Percentiles rank a stretch among this genome's conserved stretches.
These are phyloP conservation scores for Anableps anableps DNA, from an alignment of 2,797 vertebrate species.

Conservation along the genomic window DNA sequence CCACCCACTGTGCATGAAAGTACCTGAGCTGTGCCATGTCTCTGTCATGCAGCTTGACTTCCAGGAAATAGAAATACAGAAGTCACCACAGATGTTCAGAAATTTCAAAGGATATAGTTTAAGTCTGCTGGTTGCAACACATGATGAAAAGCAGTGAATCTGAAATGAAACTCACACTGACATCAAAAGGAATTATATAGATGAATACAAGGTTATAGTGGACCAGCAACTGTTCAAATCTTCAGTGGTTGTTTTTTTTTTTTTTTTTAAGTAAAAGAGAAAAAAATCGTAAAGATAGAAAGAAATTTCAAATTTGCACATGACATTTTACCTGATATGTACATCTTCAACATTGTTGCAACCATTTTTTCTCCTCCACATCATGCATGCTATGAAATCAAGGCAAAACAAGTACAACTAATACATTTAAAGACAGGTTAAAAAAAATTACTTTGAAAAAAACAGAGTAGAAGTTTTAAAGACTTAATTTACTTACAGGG, in stretches of 20 bases:
- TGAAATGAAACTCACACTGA: neutral
- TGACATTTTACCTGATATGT: neutral
- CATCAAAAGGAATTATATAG: neutral
- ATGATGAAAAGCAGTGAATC: neutral
- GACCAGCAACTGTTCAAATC: neutral
- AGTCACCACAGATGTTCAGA: neutral
- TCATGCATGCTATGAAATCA: neutral
- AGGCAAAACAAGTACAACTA: no score
- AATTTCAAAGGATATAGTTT: neutral
- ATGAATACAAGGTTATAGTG: neutral
- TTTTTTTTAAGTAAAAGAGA: neutral
- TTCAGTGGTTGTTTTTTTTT: neutral
- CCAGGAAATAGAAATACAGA: neutral
- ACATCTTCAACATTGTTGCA: neutral
- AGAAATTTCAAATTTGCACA: neutral
- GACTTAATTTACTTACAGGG: neutral
- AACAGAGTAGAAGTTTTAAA: neutral
- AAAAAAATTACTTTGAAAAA: neutral
- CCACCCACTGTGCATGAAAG: conserved; percentile 7
- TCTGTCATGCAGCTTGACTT: conserved; percentile 6
- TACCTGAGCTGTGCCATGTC: conserved; percentile 3
- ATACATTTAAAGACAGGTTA: neutral
- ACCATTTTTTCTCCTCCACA: neutral
- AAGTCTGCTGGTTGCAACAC: neutral
- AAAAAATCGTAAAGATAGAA: no score